Conservation (phyloP, 2,797 vertebrate species). For the Erithacus rubecula region DNA sequence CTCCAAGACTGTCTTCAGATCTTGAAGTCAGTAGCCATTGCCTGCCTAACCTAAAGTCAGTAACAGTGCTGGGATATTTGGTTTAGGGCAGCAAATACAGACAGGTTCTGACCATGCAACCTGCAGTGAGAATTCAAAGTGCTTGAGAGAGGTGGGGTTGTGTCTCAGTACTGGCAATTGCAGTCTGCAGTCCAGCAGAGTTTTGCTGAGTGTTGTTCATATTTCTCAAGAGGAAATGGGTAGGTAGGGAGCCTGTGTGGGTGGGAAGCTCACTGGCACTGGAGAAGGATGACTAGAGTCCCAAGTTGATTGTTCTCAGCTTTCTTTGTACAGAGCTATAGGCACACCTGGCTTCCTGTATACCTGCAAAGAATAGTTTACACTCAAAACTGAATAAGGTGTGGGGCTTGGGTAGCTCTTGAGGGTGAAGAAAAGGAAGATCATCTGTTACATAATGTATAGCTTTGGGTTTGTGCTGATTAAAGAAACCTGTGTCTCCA, state of each 20-base stretch:
- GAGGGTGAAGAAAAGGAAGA: background rate
- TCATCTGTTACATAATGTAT: fast-evolving
- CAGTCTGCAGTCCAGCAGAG: background rate
- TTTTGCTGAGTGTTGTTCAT: background rate
- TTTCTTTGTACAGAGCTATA: background rate
- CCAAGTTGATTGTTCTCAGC: background rate
- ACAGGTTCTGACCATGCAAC: background rate
- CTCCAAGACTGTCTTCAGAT: background rate
- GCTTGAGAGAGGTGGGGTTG: background rate
- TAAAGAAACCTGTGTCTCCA: background rate
- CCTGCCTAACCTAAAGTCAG: background rate
- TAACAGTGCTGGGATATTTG: background rate
- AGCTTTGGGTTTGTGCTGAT: background rate
- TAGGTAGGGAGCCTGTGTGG: background rate
- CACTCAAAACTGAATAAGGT: background rate
- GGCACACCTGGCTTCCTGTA: background rate
- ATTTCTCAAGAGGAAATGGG: background rate
- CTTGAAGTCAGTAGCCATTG: background rate
- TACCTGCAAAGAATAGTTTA: background rate
- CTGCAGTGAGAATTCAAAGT: background rate
- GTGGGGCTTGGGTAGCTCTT: background rate
- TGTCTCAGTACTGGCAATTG: background rate
- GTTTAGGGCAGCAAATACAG: background rate
- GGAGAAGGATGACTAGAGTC: background rate
- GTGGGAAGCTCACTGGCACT: background rate